Evolutionary conservation across 2,797 vertebrate genomes (phyloP), one percentile per base, ranked within the genome.

Genomic region (Gorsachius magnificus): DNA sequence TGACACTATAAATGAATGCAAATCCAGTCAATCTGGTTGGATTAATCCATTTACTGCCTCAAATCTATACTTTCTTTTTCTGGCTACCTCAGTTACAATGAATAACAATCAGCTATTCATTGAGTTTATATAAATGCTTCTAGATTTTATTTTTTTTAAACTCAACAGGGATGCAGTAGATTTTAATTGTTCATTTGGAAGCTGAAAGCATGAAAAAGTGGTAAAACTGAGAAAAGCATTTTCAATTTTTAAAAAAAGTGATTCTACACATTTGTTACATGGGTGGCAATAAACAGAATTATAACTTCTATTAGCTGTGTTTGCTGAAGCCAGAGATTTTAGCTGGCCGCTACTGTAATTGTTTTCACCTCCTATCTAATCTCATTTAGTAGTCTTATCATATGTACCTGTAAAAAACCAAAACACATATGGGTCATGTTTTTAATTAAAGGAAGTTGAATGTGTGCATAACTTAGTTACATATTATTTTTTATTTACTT

Each of bases 31-130:
- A 12, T 89, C 33, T 81, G 24, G 33, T 70, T 90, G 76, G 50
- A 60, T 93, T 96, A 96, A 96, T 88, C 83, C n/a, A 84, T 79
- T 93, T 96, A 88, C 58, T 89, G 31, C 41, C 48, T 91, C 80
- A 63, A 76, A 86, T 76, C 69, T 90, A 17, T 79, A 58, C 2
- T 22, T 15, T 72, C 9, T 81, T 93, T 91, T 95, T 83, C 83
- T 94, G 80, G 16, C 46, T 92, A 61, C 14, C 54, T 85, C 69
- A 29, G 70, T 89, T 87, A 81, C 31, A 81, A 90, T 71, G 57
- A 93, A 54, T 85, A 93, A 64, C 50, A 86, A 51, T 90, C 51
- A 90, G 33, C 41, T 92, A 19, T 86, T 95, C 50, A 54, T 61
- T 35, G 63, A 71, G 31, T 57, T 65, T 81, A 16, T 70, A 61